Evolutionary conservation across 2,113 vertebrate species (phyloP), one percentile per base, ranked within the genome.

Genomic region (Sander vitreus): DNA sequence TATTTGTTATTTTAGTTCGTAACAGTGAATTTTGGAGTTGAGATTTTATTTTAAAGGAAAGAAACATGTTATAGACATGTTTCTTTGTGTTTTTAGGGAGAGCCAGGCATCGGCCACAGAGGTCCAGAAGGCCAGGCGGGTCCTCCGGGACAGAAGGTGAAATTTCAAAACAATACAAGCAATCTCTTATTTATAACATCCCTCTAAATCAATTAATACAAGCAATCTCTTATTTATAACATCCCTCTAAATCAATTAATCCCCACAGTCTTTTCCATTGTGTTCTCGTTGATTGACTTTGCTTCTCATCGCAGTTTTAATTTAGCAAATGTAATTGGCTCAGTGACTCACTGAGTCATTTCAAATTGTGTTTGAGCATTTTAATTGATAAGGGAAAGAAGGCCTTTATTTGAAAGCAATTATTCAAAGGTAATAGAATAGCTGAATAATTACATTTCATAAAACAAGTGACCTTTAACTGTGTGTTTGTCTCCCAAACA

Each of bases 41-140:
- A 66, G 53, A 9, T 73, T 60, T 54, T 23, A 13, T 16, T 55
- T 6, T 18, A 1, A 53, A 45, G 3, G 8, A 8, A 30, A 39
- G 9, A 71, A 47, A 64, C 6, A n/a, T 18, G 16, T 1, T 12
- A 0, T 1, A 13, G 6, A 3, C 15, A 18, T 75, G 45, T 68
- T 80, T 80, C 30, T 88, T 62, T 75, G 57, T 74, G 51, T 80
- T 84, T 84, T 59, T 21, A 96, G 97, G 97, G 97, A 54, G 97
- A 98, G 54, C 96, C 97, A 19, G 97, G 97, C 53, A 93, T 92
- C 47, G 97, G 97, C 11, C 93, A 97, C 88, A 94, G 97, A 85
- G 97, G 97, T 14, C 96, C 97, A 0, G 23, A 88, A 47, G 97
- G 97, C 57, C 97, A 97, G 55, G 95, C 97, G 33, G 97, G 97